phyloP scores from a whole-genome alignment of 1,140 invertebrate species.

The Eriosoma lanigerum region DNA sequence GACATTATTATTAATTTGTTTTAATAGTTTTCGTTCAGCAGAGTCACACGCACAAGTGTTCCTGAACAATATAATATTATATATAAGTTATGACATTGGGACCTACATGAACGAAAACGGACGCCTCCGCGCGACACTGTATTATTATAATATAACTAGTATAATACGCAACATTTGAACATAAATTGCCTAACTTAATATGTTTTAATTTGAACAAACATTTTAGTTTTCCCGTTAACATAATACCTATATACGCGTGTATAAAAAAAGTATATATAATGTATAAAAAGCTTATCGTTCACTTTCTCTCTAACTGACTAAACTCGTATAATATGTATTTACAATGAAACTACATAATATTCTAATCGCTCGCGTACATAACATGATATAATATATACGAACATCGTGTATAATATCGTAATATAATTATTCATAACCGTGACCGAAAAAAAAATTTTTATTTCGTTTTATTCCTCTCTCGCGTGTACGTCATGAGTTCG shows the following conservation, averaged over 20 bases:
- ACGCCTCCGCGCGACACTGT: background rate
- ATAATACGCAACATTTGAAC: background rate
- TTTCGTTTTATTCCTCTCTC: background rate
- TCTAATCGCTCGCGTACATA: background rate
- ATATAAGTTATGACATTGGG: background rate
- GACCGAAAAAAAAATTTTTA: constrained; percentile 15
- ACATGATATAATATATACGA: no score
- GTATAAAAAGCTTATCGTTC: no score
- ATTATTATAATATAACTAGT: background rate
- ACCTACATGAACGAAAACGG: constrained; percentile 21
- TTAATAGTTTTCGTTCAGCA: background rate
- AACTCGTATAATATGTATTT: background rate
- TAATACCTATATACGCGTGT: no score
- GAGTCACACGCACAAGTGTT: background rate
- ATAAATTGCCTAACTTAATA: background rate
- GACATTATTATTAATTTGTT: background rate
- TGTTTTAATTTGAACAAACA: background rate
- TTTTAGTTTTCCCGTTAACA: background rate
- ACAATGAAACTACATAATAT: background rate
- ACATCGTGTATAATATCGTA: no score
- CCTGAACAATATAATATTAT: background rate
- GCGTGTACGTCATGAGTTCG: background rate
- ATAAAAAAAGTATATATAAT: no score
- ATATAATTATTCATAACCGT: constrained; percentile 11
- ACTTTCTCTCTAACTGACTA: no score